Percentiles rank a stretch among this genome's conserved stretches.
Evolutionary conservation across 1,140 invertebrate genomes (phyloP).

Genomic region (Yoshiicerus persimilis): DNA sequence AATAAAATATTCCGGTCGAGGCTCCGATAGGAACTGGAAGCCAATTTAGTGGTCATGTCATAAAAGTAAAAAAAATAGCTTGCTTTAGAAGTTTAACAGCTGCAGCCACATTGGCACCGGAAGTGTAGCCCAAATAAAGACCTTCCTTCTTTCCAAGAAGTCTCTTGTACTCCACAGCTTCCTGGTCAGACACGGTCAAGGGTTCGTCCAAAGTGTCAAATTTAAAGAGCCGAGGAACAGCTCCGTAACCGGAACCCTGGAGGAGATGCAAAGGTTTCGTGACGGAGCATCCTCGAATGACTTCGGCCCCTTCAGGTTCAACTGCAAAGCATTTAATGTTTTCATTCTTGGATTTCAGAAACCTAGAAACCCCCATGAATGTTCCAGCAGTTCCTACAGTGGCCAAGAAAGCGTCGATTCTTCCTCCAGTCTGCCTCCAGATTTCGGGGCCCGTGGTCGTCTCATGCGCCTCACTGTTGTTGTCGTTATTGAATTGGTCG

Average conservation of each 20-base stretch:
- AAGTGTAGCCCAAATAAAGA: slow-evolving; percentile 42
- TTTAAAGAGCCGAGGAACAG: slow-evolving; percentile 36
- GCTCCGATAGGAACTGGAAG: too few relatives aligned
- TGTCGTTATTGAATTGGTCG: slow-evolving; percentile 58
- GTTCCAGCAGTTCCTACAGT: slow-evolving; percentile 50
- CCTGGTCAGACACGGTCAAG: slow-evolving; percentile 17
- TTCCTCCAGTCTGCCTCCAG: slow-evolving; percentile 56
- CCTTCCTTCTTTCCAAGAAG: slow-evolving; percentile 36
- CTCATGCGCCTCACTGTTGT: slow-evolving; percentile 56
- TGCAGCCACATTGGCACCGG: slow-evolving; percentile 41
- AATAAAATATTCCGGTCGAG: too few relatives aligned
- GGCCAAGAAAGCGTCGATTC: slow-evolving; percentile 49
- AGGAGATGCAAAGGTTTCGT: slow-evolving; percentile 37
- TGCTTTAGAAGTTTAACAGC: slow-evolving; percentile 37
- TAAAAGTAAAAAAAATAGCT: not conserved
- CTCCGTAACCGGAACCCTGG: slow-evolving; percentile 40
- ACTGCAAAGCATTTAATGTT: slow-evolving; percentile 39
- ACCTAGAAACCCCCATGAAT: slow-evolving; percentile 39
- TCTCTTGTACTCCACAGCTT: slow-evolving; percentile 41
- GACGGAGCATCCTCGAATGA: slow-evolving; percentile 25
- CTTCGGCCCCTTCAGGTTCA: slow-evolving; percentile 38
- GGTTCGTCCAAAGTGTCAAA: slow-evolving; percentile 38
- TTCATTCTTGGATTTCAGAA: slow-evolving; percentile 32
- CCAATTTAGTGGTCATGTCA: too few relatives aligned
- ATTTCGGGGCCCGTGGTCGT: slow-evolving; percentile 60